Evolutionary conservation across 2,888 invertebrate genomes (phyloP).

Genomic region (Venusia cambrica): DNA sequence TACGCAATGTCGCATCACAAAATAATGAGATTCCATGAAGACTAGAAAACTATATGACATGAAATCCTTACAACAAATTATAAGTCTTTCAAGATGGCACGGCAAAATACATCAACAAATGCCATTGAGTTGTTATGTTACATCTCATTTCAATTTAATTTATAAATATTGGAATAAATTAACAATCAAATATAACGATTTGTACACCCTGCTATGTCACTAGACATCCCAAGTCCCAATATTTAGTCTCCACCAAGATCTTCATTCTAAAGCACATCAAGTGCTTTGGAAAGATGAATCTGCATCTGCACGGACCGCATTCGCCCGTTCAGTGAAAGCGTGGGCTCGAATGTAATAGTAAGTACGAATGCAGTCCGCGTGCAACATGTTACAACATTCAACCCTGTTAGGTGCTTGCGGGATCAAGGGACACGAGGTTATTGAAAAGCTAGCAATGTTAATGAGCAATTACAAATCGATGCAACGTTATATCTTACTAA

Average conservation of each 20-base stretch:
- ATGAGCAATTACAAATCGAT: constrained; percentile 54
- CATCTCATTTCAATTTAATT: constrained; percentile 57
- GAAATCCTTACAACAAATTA: constrained; percentile 75
- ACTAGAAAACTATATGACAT: constrained; percentile 80
- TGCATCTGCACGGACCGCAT: constrained; percentile 48
- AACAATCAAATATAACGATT: constrained; percentile 72
- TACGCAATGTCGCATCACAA: constrained; percentile 62
- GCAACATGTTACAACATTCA: constrained; percentile 71
- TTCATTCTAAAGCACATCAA: constrained; percentile 53
- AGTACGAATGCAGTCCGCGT: constrained; percentile 59
- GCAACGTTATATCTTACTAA: constrained; percentile 56
- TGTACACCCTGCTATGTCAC: constrained; percentile 72
- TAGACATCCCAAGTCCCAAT: constrained; percentile 74
- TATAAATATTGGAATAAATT: constrained; percentile 77
- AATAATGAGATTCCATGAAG: constrained; percentile 78
- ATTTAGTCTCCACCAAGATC: constrained; percentile 66
- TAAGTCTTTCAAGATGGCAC: constrained; percentile 79
- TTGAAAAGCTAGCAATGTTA: constrained; percentile 65
- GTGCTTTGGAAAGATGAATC: constrained; percentile 48
- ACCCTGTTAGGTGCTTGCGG: constrained; percentile 73
- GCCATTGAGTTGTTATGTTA: constrained; percentile 65
- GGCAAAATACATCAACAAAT: constrained; percentile 75
- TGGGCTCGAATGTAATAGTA: constrained; percentile 26
- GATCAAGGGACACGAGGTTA: constrained; percentile 77
- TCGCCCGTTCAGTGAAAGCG: constrained; percentile 36